These are phyloP conservation scores for Aleiodes alternator DNA, from an alignment of 2,888 invertebrate genomes.

Conservation along the genomic window DNA sequence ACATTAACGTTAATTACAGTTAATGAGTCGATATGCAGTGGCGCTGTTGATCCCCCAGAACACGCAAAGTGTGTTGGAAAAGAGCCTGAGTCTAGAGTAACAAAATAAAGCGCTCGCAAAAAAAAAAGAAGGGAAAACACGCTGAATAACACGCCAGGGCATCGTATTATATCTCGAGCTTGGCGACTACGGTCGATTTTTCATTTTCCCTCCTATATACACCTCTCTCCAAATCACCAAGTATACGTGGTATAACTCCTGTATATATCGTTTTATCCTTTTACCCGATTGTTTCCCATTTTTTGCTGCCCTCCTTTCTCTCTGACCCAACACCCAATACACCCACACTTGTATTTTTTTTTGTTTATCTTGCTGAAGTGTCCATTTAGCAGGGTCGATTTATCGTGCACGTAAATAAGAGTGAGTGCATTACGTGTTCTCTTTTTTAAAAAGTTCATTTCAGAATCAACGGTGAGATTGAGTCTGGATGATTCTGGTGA, in stretches of 20 bases:
- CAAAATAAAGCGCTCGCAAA: background rate
- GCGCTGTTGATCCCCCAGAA: background rate
- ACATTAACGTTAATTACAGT: background rate
- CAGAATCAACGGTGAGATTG: background rate
- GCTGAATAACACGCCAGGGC: constrained; percentile 36
- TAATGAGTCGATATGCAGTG: constrained; percentile 22
- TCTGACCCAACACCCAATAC: constrained; percentile 12
- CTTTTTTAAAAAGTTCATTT: background rate
- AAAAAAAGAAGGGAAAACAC: constrained; percentile 37
- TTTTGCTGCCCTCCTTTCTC: constrained; percentile 6
- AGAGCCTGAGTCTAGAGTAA: constrained; percentile 1
- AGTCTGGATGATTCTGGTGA: background rate
- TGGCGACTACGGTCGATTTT: constrained; percentile 50
- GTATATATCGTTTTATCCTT: constrained; percentile 37
- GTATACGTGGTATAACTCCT: constrained; percentile 27
- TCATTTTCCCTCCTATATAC: constrained; percentile 39
- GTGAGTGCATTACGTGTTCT: constrained; percentile 1
- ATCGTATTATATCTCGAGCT: constrained; percentile 44
- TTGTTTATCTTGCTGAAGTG: constrained; percentile 40
- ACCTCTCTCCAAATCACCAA: constrained; percentile 47
- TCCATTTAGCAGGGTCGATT: constrained; percentile 52
- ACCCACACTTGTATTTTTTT: constrained; percentile 12
- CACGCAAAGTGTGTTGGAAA: constrained; percentile 32
- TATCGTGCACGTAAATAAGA: constrained; percentile 50
- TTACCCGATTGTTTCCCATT: constrained; percentile 18